phyloP scores from a whole-genome alignment of 2,888 invertebrate genomes.

The Hirtodrosophila cameraria region DNA sequence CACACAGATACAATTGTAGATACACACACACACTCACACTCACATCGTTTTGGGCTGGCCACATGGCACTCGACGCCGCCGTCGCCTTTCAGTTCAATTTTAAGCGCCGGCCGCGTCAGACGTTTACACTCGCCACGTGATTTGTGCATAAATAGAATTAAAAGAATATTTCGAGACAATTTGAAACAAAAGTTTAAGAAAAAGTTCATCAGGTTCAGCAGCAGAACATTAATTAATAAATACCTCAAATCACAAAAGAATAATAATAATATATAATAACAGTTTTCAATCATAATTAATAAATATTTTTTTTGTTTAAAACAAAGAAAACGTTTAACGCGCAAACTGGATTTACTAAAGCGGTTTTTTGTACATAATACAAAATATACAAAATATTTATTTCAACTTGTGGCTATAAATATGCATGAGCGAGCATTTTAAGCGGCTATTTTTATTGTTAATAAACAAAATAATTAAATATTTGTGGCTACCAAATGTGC shows the following conservation, averaged over 20 bases:
- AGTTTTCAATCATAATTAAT: conserved; percentile 49
- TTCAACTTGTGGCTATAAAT: conserved; percentile 53
- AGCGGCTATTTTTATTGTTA: conserved; percentile 47
- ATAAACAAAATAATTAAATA: conserved; percentile 23
- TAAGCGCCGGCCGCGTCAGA: conserved; percentile 68
- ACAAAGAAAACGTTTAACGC: conserved; percentile 54
- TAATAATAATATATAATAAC: conserved; percentile 27
- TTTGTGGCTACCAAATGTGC: conserved; percentile 8
- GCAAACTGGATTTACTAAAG: conserved; percentile 66
- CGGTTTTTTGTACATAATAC: conserved; percentile 34
- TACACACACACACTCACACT: too few species aligned
- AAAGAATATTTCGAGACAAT: conserved; percentile 14
- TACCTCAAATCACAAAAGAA: conserved; percentile 12
- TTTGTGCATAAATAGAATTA: conserved; percentile 36
- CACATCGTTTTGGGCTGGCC: conserved; percentile 43
- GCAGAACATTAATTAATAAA: conserved; percentile 42
- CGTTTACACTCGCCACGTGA: conserved; percentile 52
- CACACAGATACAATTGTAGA: conserved; percentile 29
- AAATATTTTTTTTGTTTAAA: conserved; percentile 23
- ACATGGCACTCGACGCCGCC: conserved; percentile 55
- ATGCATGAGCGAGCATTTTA: conserved; percentile 65
- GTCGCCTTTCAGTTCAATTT: conserved; percentile 57
- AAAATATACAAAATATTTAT: conserved; percentile 28
- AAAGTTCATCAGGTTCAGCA: conserved; percentile 7
- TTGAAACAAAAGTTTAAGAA: conserved; percentile 19